Evolutionary conservation across 2,113 vertebrate species (phyloP), one percentile per base, ranked within the genome.

Genomic region (Osmerus eperlanus): DNA sequence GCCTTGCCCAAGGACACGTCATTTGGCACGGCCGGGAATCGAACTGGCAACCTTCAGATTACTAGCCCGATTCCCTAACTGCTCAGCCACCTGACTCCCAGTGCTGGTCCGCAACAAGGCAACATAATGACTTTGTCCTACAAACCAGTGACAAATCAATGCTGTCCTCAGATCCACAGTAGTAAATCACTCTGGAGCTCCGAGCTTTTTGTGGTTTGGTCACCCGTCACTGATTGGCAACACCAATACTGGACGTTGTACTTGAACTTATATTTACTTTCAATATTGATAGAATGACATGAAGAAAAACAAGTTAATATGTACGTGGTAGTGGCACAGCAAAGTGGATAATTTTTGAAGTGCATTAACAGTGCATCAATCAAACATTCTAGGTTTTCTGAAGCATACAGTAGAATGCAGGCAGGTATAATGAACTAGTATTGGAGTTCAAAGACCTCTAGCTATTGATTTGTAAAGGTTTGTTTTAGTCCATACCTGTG

Each of bases 91-190:
- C 23, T 23, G 23, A 23, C 23, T 23, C 69, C 68, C 18, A 75
- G 70, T 67, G 58, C 61, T 65, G 51, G 78, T 76, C 85, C 83
- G 76, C 74, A 66, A 73, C 72, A 79, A 78, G 83, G 72, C 79
- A 74, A 74, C 77, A 76, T 80, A 71, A 75, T 72, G 78, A 72
- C 77, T 77, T 81, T 87, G 77, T 79, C 80, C 77, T 73, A 80
- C 84, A 89, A 89, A 87, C 83, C 86, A 86, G 68, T 62, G 70
- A 81, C 85, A 88, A 84, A 88, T 85, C 86, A 86, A 87, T 88
- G 79, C 53, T 21, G 70, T 73, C 73, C 52, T 19, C 23, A 15
- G 54, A 13, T 63, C 0, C 19, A 59, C 56, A 59, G 19, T 60
- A 60, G 9, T 25, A 60, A 11, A 12, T 60, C 11, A 60, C 9